Conservation (phyloP, 2,113 vertebrate species). For the Hylia prasina region DNA sequence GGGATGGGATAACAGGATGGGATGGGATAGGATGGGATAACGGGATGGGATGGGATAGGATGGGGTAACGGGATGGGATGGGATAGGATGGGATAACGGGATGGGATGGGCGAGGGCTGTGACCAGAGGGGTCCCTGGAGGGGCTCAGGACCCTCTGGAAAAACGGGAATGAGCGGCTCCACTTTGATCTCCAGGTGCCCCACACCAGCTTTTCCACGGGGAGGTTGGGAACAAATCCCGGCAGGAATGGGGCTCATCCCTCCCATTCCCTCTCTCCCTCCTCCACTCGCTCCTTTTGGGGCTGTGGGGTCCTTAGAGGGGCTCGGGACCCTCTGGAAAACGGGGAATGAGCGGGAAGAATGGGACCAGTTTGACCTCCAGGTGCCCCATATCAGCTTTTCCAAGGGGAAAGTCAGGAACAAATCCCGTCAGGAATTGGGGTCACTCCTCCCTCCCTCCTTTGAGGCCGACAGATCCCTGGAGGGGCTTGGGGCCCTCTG, state of each 20-base stretch:
- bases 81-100: neutral
- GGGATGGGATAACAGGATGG: too few species aligned
- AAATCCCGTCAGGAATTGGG: neutral
- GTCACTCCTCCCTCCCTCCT: neutral
- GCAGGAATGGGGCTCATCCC: neutral
- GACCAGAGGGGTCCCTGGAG: fast-evolving
- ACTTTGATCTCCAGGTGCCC: neutral
- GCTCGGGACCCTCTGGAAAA: neutral
- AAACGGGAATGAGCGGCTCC: neutral
- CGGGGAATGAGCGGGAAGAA: fast-evolving
- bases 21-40: too few species aligned
- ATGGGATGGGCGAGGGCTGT: neutral
- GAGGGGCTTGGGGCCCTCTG: neutral
- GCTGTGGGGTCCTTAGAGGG: fast-evolving
- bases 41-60: too few species aligned
- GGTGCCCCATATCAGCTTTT: neutral
- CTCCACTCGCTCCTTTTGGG: neutral
- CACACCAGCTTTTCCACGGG: neutral
- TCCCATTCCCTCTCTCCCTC: neutral
- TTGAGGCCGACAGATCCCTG: neutral
- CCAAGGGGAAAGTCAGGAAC: neutral
- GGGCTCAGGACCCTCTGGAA: neutral
- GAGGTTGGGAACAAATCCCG: neutral
- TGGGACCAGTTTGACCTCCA: fast-evolving
- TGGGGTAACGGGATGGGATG: too few species aligned